Evolutionary conservation across 2,888 invertebrate species (phyloP).

Genomic region (Lymantria monacha): DNA sequence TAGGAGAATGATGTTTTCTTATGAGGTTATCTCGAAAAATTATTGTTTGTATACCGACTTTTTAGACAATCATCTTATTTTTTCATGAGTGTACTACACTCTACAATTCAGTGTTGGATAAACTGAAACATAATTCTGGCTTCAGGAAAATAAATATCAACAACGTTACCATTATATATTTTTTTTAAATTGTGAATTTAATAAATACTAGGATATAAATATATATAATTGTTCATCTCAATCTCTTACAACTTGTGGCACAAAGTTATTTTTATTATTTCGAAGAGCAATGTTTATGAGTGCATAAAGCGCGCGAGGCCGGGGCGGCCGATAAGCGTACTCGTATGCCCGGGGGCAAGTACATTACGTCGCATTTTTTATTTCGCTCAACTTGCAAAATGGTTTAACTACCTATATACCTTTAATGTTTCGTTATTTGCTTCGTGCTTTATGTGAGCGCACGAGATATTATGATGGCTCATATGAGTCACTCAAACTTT

Average conservation of each 20-base stretch:
- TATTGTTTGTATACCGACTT: too few relatives aligned
- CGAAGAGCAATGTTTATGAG: slow-evolving; percentile 50
- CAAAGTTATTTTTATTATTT: slow-evolving; percentile 52
- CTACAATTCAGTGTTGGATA: too few relatives aligned
- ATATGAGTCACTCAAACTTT: slow-evolving; percentile 12
- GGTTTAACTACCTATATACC: slow-evolving; percentile 28
- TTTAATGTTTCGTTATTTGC: slow-evolving; percentile 21
- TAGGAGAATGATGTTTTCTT: too few relatives aligned
- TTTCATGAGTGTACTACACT: too few relatives aligned
- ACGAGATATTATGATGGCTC: slow-evolving; percentile 23
- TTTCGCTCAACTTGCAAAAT: slow-evolving; percentile 29
- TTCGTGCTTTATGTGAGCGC: slow-evolving; percentile 18
- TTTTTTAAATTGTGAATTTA: too few relatives aligned
- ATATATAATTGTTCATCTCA: slow-evolving; percentile 14
- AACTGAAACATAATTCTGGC: too few relatives aligned
- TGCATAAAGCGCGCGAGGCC: slow-evolving; percentile 39
- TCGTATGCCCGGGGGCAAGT: slow-evolving; percentile 20
- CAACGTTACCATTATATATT: too few relatives aligned
- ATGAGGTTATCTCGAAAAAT: too few relatives aligned
- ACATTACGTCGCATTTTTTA: slow-evolving; percentile 24
- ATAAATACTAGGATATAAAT: too few relatives aligned
- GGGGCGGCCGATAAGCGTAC: slow-evolving; percentile 42
- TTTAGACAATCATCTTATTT: too few relatives aligned
- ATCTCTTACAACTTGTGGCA: slow-evolving; percentile 21
- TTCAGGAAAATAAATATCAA: too few relatives aligned